Evolutionary conservation across 2,888 invertebrate species (phyloP), one percentile per base, ranked within the genome.

Genomic region (Capitulum mitella): DNA sequence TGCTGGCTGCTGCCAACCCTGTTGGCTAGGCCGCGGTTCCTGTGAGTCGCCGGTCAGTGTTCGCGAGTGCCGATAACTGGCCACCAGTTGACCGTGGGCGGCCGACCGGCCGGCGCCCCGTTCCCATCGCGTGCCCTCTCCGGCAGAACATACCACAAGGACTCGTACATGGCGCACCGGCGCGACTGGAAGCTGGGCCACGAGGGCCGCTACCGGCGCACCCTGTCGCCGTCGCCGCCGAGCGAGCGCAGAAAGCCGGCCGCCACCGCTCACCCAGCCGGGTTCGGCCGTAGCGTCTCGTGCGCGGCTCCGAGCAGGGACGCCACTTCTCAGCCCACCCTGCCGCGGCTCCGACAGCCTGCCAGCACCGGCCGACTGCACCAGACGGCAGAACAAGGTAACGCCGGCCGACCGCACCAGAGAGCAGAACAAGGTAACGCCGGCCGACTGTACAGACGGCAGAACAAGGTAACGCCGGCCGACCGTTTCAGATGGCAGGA

Each of bases 131-230:
- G n/a, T n/a, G n/a, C n/a, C n/a, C n/a, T n/a, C n/a, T n/a, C n/a
- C n/a, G n/a, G 32, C 88, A 92, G 92, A 87, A 91, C 91, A 84
- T 91, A 91, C 84, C 92, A 92, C 78, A 92, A 92, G 87, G 92
- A 92, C 82, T 92, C 92, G 79, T 92, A 92, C 85, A 86, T 92
- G 86, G 90, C 92, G 22, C 89, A 90, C 81, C 88, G 91, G 64
- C 89, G 91, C 79, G 91, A 92, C 84, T 88, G 90, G 81, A 91
- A 91, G 82, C 88, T 89, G 83, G 88, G 89, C 80, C 92, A 91
- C 85, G 90, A 90, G 83, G 92, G 92, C 81, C 91, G 91, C 84
- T 92, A 92, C 86, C 91, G 92, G 84, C 87, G 91, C 77, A 92
- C 92, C 32, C 89, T 91, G 87, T 92, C 92, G 34, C 92, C 92